phyloP scores from a whole-genome alignment of 1,140 invertebrate genomes.

The Macrotrachela quadricornifera region DNA sequence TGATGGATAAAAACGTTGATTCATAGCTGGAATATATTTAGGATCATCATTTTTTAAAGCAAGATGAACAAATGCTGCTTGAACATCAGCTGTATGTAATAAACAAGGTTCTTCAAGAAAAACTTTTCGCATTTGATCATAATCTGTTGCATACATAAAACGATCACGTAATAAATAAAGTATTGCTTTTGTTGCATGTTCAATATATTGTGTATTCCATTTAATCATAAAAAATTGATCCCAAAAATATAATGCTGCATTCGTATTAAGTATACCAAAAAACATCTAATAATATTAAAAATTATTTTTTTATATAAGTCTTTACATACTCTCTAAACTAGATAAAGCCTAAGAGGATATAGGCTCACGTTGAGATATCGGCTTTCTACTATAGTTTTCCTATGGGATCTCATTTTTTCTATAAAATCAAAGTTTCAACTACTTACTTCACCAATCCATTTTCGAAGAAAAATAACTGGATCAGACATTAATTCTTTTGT shows the following conservation, averaged over 20 bases:
- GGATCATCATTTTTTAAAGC: slow-evolving; percentile 3
- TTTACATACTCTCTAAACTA: no score
- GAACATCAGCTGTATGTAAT: slow-evolving; percentile 28
- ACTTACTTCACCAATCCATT: slow-evolving; percentile 30
- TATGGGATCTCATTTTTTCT: no score
- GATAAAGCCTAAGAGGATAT: no score
- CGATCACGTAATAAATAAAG: slow-evolving; percentile 27
- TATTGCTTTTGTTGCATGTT: slow-evolving; percentile 16
- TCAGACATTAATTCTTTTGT: slow-evolving; percentile 22
- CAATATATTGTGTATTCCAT: slow-evolving; percentile 24
- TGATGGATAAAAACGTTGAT: background rate
- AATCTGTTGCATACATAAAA: slow-evolving; percentile 25
- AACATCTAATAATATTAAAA: slow-evolving; percentile 30
- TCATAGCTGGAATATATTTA: background rate
- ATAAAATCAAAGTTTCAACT: background rate
- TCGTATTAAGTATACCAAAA: slow-evolving; percentile 26
- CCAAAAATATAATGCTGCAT: slow-evolving; percentile 29
- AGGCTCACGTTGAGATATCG: no score
- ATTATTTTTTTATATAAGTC: no score
- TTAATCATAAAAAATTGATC: slow-evolving; percentile 31
- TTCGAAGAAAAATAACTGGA: slow-evolving; percentile 27
- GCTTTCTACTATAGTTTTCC: no score
- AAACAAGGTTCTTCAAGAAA: slow-evolving; percentile 29
- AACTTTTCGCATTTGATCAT: slow-evolving; percentile 23
- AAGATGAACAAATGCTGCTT: slow-evolving; percentile 24